A percentile compares a stretch with the other conserved stretches of the same genome.
These are phyloP conservation scores for Eleginops maclovinus DNA, from an alignment of 2,113 vertebrate species.

Conservation along the genomic window DNA sequence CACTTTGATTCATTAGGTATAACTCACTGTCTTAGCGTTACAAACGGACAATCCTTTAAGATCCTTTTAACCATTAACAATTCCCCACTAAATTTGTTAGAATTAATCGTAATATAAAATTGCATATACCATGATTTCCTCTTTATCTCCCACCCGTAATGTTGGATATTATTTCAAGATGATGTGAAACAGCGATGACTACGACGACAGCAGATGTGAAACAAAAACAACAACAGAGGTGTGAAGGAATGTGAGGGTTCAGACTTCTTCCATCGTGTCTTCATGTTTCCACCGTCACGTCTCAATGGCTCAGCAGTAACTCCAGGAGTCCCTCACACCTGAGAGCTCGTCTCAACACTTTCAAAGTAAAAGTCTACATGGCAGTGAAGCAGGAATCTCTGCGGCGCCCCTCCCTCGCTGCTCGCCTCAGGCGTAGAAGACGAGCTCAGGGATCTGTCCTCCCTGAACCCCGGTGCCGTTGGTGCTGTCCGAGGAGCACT, in stretches of 20 bases:
- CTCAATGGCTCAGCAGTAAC: neutral
- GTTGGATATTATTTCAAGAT: neutral
- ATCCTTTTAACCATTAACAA: neutral
- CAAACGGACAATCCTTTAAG: neutral
- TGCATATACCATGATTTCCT: neutral
- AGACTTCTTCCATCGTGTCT: neutral
- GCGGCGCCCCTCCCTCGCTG: accelerated
- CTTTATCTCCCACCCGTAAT: neutral
- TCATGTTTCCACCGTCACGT: neutral
- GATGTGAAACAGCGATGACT: neutral
- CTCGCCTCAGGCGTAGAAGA: slow-evolving; percentile 92
- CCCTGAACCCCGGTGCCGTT: slow-evolving; percentile 98
- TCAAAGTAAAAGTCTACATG: slow-evolving; percentile 5
- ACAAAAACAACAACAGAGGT: neutral
- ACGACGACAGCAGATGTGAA: neutral
- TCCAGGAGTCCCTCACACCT: neutral
- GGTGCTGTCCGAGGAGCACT: slow-evolving; percentile 98
- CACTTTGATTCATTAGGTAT: neutral
- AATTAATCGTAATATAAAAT: neutral
- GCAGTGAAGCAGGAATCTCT: slow-evolving; percentile 25
- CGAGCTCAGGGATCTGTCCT: slow-evolving; percentile 97
- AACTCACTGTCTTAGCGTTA: neutral
- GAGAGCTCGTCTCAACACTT: slow-evolving; percentile 19
- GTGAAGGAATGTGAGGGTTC: slow-evolving; percentile 2
- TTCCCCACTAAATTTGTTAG: neutral